phyloP scores from a whole-genome alignment of 1,140 invertebrate genomes.

The Diorhabda sublineata region DNA sequence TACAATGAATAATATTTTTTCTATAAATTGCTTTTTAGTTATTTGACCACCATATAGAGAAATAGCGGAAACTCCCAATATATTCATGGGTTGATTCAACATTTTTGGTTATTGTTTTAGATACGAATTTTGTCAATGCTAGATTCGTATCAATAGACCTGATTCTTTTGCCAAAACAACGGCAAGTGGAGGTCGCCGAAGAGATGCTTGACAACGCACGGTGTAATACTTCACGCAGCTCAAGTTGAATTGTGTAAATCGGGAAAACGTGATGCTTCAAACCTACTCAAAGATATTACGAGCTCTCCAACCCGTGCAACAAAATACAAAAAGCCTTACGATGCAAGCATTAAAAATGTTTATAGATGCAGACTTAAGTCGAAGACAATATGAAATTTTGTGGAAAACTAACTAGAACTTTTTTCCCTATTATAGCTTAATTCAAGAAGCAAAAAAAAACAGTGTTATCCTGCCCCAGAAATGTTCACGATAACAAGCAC shows the following conservation, averaged over 20 bases:
- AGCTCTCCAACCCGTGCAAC: conserved; percentile 17
- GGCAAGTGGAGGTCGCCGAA: too few species aligned
- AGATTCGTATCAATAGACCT: too few species aligned
- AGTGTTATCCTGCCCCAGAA: conserved; percentile 36
- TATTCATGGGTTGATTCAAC: too few species aligned
- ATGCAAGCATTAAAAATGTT: conserved; percentile 36
- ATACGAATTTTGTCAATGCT: too few species aligned
- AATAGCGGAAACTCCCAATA: too few species aligned
- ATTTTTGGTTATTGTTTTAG: too few species aligned
- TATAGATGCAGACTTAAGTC: conserved; percentile 34
- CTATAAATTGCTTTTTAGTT: too few species aligned
- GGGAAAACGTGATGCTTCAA: conserved; percentile 29
- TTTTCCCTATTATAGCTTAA: conserved; percentile 36
- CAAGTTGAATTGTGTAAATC: conserved; percentile 22
- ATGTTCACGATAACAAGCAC: conserved; percentile 34
- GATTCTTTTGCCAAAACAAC: too few species aligned
- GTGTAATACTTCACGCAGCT: conserved; percentile 30
- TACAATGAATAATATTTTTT: too few species aligned
- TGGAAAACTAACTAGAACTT: conserved; percentile 24
- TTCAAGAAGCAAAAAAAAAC: conserved; percentile 37
- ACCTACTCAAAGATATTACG: conserved; percentile 29
- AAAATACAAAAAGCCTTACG: not conserved
- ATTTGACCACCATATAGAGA: too few species aligned
- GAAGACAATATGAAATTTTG: conserved; percentile 30
- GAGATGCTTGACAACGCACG: not conserved